phyloP scores from a whole-genome alignment of 2,113 vertebrate genomes.

The Corydoras sp. region DNA sequence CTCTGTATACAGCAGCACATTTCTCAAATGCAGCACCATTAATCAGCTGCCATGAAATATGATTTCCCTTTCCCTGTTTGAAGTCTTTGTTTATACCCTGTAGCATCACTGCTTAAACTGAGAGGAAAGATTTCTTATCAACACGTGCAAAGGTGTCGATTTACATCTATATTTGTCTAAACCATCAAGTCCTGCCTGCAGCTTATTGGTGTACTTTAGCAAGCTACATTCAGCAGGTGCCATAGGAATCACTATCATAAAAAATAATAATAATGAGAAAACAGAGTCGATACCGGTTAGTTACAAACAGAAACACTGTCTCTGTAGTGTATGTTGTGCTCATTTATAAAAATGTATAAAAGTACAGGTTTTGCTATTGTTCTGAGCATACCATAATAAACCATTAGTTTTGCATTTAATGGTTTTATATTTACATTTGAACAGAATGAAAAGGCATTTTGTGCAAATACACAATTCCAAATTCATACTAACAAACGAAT shows the following conservation, averaged over 20 bases:
- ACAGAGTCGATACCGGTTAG: too few species aligned
- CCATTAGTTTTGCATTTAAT: too few species aligned
- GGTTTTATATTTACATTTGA: too few species aligned
- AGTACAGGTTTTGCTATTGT: too few species aligned
- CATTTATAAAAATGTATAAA: too few species aligned
- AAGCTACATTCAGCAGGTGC: not conserved
- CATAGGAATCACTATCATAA: not conserved
- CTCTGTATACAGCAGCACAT: not conserved
- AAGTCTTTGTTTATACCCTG: not conserved
- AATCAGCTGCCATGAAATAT: not conserved
- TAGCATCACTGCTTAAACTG: not conserved
- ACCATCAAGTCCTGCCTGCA: not conserved
- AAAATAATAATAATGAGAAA: not conserved
- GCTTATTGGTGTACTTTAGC: not conserved
- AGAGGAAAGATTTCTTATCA: not conserved
- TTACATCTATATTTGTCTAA: not conserved
- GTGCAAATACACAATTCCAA: too few species aligned
- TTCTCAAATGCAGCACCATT: not conserved
- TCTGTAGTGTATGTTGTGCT: too few species aligned
- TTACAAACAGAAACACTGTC: too few species aligned
- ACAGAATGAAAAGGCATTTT: too few species aligned
- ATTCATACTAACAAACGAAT: too few species aligned
- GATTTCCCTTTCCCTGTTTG: not conserved
- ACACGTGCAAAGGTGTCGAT: not conserved
- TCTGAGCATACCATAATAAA: too few species aligned